Conservation (phyloP, 2,888 invertebrate genomes). For the Yponomeuta evonymella region DNA sequence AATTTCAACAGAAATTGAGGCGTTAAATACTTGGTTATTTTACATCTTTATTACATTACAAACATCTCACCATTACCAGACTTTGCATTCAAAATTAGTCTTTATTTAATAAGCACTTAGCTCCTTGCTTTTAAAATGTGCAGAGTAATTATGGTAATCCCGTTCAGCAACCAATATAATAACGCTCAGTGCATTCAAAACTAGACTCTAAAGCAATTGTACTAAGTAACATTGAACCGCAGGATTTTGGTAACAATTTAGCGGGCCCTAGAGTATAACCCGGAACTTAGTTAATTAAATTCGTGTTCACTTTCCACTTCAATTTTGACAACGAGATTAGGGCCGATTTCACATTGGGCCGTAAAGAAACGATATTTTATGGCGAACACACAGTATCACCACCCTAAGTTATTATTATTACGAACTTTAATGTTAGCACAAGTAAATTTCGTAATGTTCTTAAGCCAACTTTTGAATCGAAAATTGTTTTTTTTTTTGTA, state of each 20-base stretch:
- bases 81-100: background rate
- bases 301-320: background rate
- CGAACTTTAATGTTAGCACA: no score
- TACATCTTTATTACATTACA: background rate
- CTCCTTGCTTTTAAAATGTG: background rate
- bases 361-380: no score
- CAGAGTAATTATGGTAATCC: background rate
- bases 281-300: slow-evolving; percentile 1
- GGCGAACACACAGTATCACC: no score
- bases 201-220: background rate
- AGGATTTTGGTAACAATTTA: background rate
- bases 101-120: background rate
- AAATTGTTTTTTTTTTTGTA: no score
- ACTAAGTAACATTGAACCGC: background rate
- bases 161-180: background rate
- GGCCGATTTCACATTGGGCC: no score
- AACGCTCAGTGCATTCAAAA: background rate
- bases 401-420: no score
- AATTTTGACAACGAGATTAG: background rate
- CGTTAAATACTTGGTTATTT: background rate
- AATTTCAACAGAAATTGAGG: background rate
- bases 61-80: background rate
- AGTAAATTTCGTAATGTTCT: no score
- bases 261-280: background rate
- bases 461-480: no score